Base-by-base conservation (phyloP, 2,113 vertebrate species). In the Pseudonaja textilis region DNA sequence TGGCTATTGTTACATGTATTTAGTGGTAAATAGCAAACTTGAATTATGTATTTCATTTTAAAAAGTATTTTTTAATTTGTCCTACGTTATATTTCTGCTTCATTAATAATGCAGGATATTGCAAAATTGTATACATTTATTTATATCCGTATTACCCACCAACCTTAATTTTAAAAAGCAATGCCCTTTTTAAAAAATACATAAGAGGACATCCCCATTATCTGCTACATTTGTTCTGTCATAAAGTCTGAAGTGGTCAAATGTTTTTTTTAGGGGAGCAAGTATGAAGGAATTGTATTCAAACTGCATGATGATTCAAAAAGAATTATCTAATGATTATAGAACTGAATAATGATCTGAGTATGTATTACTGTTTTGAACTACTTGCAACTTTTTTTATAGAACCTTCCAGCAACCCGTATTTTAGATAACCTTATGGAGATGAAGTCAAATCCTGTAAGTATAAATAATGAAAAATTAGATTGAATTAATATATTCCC, bases 381-480 rank as follows among this genome's bases (percentile, higher is more conserved):
- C 91, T 88, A 85, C 59, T 57, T 93, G 61, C n/a, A 86, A 88
- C 88, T 11, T 96, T 9, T 97, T 95, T 96, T 96, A 89, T 97
- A 99, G 99, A 99, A 99, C 96, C 97, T 99, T 3, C 99, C 99
- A 12, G 98, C 99, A 89, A 99, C 99, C 54, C 98, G 98, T 89
- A 98, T 99, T 95, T 96, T 99, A 93, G 99, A 99, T 97, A 99
- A 98, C 96, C 98, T 99, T 88, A 99, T 99, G 98, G 99, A 99
- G 96, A 98, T 99, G 98, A 99, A 99, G 95, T 99, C 98, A 89
- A 98, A 99, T 94, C 98, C 98, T 61, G 99, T 99, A 95, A 99
- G 98, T 98, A 97, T 16, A 86, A 47, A 22, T 89, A 9, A 69
- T 52, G 9, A 87, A 57, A 47, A 85, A 85, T 26, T 87, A 11